Base-by-base conservation (phyloP, 1,140 invertebrate species). In the Calosoma granatense region DNA sequence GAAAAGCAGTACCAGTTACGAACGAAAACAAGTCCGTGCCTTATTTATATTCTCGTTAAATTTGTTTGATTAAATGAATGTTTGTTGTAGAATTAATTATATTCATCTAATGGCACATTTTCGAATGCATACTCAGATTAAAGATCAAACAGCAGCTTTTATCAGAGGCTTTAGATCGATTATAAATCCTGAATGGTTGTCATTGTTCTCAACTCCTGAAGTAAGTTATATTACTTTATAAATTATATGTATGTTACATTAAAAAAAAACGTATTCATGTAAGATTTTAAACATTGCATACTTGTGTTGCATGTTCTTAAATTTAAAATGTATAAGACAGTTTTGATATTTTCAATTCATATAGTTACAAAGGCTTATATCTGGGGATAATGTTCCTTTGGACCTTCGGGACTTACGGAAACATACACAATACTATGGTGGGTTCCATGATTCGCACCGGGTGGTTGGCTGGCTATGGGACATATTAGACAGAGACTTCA, bases 381-480 rank as follows among this genome's bases (percentile, higher is more conserved):
- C 91, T 54, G 93, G 92, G 1, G 92, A 96, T 69, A 94, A 93
- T 65, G 83, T 85, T 39, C 90, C 90, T 2, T 74, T 98, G 51
- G 94, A 98, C 77, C 74, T 98, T 54, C 79, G 83, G 65, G 95
- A 98, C 77, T 75, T 98, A 47, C 81, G 94, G 54, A 84, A 84
- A 63, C 87, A 98, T 73, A 98, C 95, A 1, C 92, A 97, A 75
- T 99, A 99, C 76, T 99, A 97, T 75, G 97, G 97, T 30, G 97
- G 97, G 3, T 99, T 98, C 74, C 97, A 99, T 72, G 94, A 97
- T 74, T 96, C 92, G 60, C 97, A 99, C 76, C 80, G 93, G 61
- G 93, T 99, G 36, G 90, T 99, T 14, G 87, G 90, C 66, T 99
- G 97, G 97, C 76, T 99, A 12, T 99, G 97, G 97, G 94, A 98